These are phyloP conservation scores for Carapus acus DNA, from an alignment of 2,797 vertebrate species.

Conservation along the genomic window DNA sequence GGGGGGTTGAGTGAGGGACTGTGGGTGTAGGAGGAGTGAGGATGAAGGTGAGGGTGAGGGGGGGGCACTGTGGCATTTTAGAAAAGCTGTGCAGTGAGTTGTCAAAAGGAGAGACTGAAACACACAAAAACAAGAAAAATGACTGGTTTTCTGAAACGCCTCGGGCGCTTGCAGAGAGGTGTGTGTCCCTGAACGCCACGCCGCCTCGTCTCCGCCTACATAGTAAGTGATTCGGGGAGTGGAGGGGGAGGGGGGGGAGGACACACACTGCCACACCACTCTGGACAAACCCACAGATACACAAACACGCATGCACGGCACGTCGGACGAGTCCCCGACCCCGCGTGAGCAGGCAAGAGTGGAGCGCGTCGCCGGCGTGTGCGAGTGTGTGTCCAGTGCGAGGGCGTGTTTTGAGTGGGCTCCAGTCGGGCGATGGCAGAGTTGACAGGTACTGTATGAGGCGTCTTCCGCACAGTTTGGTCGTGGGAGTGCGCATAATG, in stretches of 20 bases:
- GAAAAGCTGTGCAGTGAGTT: constrained; percentile 43
- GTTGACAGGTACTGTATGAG: constrained; percentile 70
- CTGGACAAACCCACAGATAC: constrained; percentile 35
- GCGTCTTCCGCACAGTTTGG: constrained; percentile 64
- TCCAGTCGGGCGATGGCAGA: constrained; percentile 61
- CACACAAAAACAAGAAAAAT: constrained; percentile 17
- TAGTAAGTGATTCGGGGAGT: constrained; percentile 23
- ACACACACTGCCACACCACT: constrained; percentile 18
- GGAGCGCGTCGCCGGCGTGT: constrained; percentile 6
- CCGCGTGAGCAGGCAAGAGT: constrained; percentile 28
- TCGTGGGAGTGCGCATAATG: constrained; percentile 67
- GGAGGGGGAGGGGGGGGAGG: constrained; percentile 30
- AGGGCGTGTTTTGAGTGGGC: constrained; percentile 51
- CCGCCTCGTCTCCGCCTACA: constrained; percentile 13
- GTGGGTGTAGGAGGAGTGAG: too few relatives aligned
- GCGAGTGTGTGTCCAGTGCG: constrained; percentile 20
- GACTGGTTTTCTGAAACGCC: constrained; percentile 37
- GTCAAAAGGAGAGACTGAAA: constrained; percentile 1
- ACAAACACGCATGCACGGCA: too few relatives aligned
- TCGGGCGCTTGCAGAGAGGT: constrained; percentile 35
- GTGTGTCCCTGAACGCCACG: constrained; percentile 16
- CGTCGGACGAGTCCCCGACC: constrained; percentile 31
- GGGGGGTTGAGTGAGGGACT: too few relatives aligned
- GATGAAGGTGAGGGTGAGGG: constrained; percentile 15
- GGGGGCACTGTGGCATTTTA: constrained; percentile 11